Base-by-base conservation (phyloP, 2,113 vertebrate genomes). In the Picathartes gymnocephalus region DNA sequence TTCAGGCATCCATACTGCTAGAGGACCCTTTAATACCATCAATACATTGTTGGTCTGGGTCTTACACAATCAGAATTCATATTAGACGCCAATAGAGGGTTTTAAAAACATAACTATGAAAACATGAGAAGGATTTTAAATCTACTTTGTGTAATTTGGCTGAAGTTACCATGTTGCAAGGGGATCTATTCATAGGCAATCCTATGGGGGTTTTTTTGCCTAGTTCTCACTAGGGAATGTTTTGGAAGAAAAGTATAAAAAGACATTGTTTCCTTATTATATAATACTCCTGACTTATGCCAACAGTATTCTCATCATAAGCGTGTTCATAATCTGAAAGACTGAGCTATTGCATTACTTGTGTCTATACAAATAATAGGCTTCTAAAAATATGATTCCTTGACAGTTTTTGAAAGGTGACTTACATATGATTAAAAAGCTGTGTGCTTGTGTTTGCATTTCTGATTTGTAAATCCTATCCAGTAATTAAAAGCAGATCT, bases 191-290 rank as follows among this genome's bases (percentile, higher is more conserved):
- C 95, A 93, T 90, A 96, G 92, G 92, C 96, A 97, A 97, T 94
- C 91, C 81, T 96, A 40, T 33, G 93, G 90, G 81, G 78, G 9
- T 58, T 92, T 90, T 94, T 91, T 81, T 45, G 81, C 53, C 81
- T 94, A 96, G 60, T 81, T 95, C 91, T 96, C 97, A 90, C 93
- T 87, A 68, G 94, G 94, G 94, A 97, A 95, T 92, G 93, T 82
- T 96, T 96, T 97, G 94, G 93, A 96, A 91, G 91, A 96, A 97
- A 97, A 96, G 76, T 78, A 91, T 87, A 95, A 73, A 92, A 94
- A 95, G 93, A 96, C 96, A 96, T 90, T 97, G 96, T 96, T 97
- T 97, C 96, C 83, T 96, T 96, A 89, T 96, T 97, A 97, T 96
- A 94, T 95, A 97, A 97, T 86, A 93, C 62, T 64, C 45, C 84